phyloP scores from a whole-genome alignment of 2,888 invertebrate genomes.

The Amphipyra berbera region DNA sequence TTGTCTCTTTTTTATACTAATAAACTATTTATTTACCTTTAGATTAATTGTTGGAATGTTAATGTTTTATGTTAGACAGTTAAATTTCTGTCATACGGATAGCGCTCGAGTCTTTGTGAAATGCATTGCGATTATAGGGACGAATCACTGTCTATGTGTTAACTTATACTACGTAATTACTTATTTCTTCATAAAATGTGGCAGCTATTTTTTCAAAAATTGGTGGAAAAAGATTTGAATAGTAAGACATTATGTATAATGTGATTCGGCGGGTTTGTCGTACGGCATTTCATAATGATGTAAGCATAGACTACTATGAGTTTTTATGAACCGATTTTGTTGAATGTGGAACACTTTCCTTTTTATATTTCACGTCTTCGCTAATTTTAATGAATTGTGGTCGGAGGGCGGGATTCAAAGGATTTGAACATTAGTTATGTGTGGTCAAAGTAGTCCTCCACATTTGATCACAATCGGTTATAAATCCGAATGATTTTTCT shows the following conservation, averaged over 20 bases:
- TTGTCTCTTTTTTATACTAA: slow-evolving; percentile 70
- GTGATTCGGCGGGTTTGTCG: slow-evolving; percentile 28
- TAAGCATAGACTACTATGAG: slow-evolving; percentile 40
- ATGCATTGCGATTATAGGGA: slow-evolving; percentile 45
- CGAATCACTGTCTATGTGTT: slow-evolving; percentile 27
- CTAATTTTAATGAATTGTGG: slow-evolving; percentile 37
- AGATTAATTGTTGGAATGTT: slow-evolving; percentile 82
- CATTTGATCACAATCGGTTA: slow-evolving; percentile 59
- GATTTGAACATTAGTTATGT: slow-evolving; percentile 35
- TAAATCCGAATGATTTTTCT: slow-evolving; percentile 66
- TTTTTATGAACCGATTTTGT: slow-evolving; percentile 55
- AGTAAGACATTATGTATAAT: slow-evolving; percentile 45
- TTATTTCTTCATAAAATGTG: slow-evolving; percentile 13
- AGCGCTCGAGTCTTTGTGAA: slow-evolving; percentile 54
- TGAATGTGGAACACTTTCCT: slow-evolving; percentile 51
- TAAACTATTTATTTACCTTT: slow-evolving; percentile 76
- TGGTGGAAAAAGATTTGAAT: slow-evolving; percentile 35
- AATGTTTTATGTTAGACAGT: slow-evolving; percentile 73
- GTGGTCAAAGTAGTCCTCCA: slow-evolving; percentile 52
- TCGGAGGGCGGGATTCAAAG: slow-evolving; percentile 28
- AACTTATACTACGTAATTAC: slow-evolving; percentile 22
- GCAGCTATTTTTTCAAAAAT: slow-evolving; percentile 29
- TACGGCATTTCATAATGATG: slow-evolving; percentile 53
- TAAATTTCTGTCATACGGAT: slow-evolving; percentile 58
- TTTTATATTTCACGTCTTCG: slow-evolving; percentile 33